phyloP scores from a whole-genome alignment of 2,797 vertebrate genomes.

The Erethizon dorsatum region DNA sequence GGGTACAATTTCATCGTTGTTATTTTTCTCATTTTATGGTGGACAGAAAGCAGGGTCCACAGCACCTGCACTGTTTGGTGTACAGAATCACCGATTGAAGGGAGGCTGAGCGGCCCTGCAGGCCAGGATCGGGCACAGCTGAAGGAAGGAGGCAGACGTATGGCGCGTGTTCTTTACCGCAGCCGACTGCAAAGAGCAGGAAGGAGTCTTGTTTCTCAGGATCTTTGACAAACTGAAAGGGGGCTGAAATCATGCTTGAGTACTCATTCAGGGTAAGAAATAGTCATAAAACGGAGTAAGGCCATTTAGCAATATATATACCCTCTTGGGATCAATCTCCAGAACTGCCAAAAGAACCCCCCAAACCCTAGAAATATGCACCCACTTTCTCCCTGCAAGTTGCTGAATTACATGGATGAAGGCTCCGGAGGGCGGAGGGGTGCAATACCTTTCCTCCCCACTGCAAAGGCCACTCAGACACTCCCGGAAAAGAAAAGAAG shows the following conservation, averaged over 20 bases:
- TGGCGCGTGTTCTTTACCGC: background rate
- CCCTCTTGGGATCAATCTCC: background rate
- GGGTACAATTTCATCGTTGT: background rate
- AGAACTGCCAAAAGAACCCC: background rate
- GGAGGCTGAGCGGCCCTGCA: background rate
- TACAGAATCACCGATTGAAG: background rate
- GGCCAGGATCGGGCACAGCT: background rate
- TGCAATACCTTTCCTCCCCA: background rate
- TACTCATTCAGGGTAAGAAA: background rate
- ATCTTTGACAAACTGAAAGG: background rate
- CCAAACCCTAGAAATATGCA: background rate
- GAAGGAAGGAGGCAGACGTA: constrained; percentile 29
- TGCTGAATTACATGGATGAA: background rate
- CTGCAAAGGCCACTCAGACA: accelerated
- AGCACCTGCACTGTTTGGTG: background rate
- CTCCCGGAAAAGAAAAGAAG: background rate
- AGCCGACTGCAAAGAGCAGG: constrained; percentile 69
- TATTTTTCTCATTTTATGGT: constrained; percentile 32
- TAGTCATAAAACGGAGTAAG: background rate
- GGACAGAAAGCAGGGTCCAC: background rate
- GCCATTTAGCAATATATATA: background rate
- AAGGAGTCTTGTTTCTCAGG: background rate
- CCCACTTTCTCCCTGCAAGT: background rate
- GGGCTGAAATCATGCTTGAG: background rate
- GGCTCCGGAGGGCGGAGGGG: background rate